A percentile compares a stretch with the other conserved stretches of the same genome.
Conservation (phyloP, 2,113 vertebrate species). For the Microcebus murinus region DNA sequence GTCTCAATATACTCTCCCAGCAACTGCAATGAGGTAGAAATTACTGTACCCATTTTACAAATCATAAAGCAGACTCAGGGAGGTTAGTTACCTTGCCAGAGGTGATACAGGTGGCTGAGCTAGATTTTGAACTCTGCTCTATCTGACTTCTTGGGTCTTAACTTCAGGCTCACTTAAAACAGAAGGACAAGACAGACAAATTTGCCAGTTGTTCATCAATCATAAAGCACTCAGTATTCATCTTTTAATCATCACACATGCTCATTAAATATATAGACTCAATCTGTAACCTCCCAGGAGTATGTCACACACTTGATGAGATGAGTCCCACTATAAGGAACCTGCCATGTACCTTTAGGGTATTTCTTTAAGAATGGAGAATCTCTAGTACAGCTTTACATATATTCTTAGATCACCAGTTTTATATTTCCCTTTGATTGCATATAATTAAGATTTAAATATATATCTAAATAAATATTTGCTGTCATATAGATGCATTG, state of each 20-base stretch:
- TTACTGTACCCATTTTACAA: neutral
- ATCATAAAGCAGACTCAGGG: neutral
- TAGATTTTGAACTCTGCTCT: neutral
- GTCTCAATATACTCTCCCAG: neutral
- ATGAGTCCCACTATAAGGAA: neutral
- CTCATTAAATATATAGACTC: neutral
- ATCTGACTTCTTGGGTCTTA: neutral
- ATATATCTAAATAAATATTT: neutral
- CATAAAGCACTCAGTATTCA: neutral
- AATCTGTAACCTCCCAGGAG: neutral
- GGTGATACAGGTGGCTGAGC: neutral
- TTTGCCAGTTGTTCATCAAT: neutral
- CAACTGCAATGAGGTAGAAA: neutral
- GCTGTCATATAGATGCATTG: neutral
- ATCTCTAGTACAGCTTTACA: neutral
- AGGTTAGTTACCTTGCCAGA: slow-evolving; percentile 8
- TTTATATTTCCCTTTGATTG: neutral
- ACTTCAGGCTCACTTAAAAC: neutral
- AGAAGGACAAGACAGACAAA: neutral
- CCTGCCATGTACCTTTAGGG: neutral
- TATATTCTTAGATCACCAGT: neutral
- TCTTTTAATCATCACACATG: neutral
- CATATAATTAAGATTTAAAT: neutral
- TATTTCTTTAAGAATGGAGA: neutral
- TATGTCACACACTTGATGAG: neutral